Conservation (phyloP, 2,888 invertebrate species). For the Teleiodes luculella region DNA sequence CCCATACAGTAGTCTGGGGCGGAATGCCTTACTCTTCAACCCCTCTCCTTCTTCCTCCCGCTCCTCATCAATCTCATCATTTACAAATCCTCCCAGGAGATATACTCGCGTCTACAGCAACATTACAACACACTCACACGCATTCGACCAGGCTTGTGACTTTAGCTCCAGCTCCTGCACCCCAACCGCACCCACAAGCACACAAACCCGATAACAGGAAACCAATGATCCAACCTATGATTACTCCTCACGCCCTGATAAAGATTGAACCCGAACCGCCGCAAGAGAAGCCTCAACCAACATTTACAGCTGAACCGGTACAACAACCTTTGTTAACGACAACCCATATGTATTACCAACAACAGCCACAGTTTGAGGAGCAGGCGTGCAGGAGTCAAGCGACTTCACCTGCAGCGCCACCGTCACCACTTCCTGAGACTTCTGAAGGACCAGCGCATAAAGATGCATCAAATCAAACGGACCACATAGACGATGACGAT, state of each 20-base stretch:
- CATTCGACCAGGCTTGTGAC: constrained; percentile 83
- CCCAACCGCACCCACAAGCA: constrained; percentile 47
- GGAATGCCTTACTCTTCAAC: constrained; percentile 77
- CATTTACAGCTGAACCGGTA: constrained; percentile 67
- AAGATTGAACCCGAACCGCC: constrained; percentile 85
- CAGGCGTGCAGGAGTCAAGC: constrained; percentile 75
- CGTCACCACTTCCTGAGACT: constrained; percentile 71
- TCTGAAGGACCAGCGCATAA: constrained; percentile 82
- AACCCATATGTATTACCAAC: constrained; percentile 79
- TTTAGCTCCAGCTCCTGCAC: constrained; percentile 79
- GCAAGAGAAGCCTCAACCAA: constrained; percentile 63
- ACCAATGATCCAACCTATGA: constrained; percentile 69
- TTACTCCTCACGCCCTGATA: constrained; percentile 78
- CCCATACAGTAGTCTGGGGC: constrained; percentile 87
- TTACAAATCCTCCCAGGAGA: constrained; percentile 83
- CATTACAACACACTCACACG: constrained; percentile 82
- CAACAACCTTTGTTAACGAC: constrained; percentile 74
- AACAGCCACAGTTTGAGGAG: constrained; percentile 43
- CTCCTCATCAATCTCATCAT: constrained; percentile 80
- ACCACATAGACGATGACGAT: constrained; percentile 85
- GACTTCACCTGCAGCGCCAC: constrained; percentile 81
- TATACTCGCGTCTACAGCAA: constrained; percentile 81
- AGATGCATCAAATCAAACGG: constrained; percentile 91
- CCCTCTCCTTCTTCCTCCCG: constrained; percentile 61
- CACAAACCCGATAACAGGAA: constrained; percentile 61